Evolutionary conservation across 2,888 invertebrate genomes (phyloP), one percentile per base, ranked within the genome.

Genomic region (Lasius platythorax): DNA sequence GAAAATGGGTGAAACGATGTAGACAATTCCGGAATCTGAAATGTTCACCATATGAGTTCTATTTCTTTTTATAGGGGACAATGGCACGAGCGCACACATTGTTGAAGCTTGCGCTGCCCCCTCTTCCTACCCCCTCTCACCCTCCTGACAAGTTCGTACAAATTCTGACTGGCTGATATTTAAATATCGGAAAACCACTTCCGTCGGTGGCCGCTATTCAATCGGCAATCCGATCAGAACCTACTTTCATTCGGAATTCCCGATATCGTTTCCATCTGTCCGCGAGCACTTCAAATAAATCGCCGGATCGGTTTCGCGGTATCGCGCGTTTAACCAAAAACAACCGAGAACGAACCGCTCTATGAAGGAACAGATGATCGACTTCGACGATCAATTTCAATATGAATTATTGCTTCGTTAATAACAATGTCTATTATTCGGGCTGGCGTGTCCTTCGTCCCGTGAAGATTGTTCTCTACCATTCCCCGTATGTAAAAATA

Each of bases 131-230:
- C 8, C 53, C n/a, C 53, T 53, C 53, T 53, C 53, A n/a, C n/a
- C 15, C 43, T 6, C 11, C 37, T 23, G 33, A 9, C 53, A 73
- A 81, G 73, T 79, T 73, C 58, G 43, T 74, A 56, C 79, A 79
- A 79, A 72, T 79, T 63, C 74, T 61, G 73, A 72, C 79, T 33
- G 74, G 58, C 70, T 75, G 78, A 82, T 89, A 91, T 92, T 92
- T 92, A 92, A 91, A 91, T 92, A 93, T 91, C 87, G 90, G 87
- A 87, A 89, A 91, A 88, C 83, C 87, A 84, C 89, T 89, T 87
- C 86, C 86, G 74, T 33, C 79, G 75, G 82, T 83, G 79, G 85
- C 78, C 70, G 87, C 83, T 85, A 89, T 91, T 90, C 88, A 89
- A 92, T 92, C 88, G 88, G 76, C 79, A 84, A 79, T 76, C 88